A percentile compares a stretch with the other conserved stretches of the same genome.
These are phyloP conservation scores for Geococcyx californianus DNA, from an alignment of 2,113 vertebrate genomes.

Conservation along the genomic window DNA sequence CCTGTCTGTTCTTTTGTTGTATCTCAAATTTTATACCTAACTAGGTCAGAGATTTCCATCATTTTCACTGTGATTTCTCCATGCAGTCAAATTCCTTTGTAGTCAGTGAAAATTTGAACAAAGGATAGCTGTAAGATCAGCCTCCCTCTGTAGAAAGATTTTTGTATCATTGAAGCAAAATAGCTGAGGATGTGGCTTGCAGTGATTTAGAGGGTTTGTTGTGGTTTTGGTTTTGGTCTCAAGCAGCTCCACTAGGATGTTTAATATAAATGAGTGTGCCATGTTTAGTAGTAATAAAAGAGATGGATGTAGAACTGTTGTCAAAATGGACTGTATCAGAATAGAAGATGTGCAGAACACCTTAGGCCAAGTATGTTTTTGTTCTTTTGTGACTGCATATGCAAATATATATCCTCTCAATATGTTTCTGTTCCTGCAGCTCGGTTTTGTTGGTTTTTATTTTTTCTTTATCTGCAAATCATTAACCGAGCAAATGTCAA, in stretches of 20 bases:
- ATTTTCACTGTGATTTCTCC: not conserved
- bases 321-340: not conserved
- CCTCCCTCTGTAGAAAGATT: not conserved
- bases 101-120: not conserved
- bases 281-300: slow-evolving; percentile 16
- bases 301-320: slow-evolving; percentile 6
- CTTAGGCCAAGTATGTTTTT: not conserved
- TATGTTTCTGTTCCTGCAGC: not conserved
- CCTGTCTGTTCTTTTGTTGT: not conserved
- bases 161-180: not conserved
- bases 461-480: not conserved
- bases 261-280: not conserved
- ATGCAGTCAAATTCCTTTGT: not conserved
- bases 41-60: not conserved
- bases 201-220: not conserved
- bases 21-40: not conserved
- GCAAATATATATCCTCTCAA: not conserved
- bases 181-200: not conserved
- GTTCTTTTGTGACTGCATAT: not conserved
- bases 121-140: not conserved
- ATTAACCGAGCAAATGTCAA: slow-evolving; percentile 5
- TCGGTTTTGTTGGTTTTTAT: too few species aligned
- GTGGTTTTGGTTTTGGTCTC: not conserved
- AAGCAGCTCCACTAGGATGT: not conserved
- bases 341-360: not conserved